Evolutionary conservation across 2,797 vertebrate species (phyloP).

Genomic region (Oryzias dopingdopingensis): DNA sequence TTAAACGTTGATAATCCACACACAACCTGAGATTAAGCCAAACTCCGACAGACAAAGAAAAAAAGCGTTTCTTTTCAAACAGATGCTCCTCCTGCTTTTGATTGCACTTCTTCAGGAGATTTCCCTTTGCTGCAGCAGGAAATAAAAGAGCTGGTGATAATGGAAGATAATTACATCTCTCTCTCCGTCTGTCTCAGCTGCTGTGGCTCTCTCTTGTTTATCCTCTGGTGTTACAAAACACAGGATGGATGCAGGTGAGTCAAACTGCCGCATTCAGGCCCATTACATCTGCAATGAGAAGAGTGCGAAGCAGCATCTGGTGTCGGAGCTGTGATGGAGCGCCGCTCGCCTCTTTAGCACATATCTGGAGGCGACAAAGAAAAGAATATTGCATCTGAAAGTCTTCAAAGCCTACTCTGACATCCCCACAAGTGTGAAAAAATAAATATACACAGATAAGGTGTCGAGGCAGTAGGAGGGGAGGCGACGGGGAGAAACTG

Average conservation of each 20-base stretch:
- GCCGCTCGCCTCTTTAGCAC: conserved; percentile 89
- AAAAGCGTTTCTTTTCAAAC: conserved; percentile 18
- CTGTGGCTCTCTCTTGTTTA: conserved; percentile 44
- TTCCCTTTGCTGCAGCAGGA: conserved; percentile 85
- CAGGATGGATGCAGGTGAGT: conserved; percentile 94
- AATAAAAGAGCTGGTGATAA: conserved; percentile 92
- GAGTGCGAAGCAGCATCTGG: conserved; percentile 97
- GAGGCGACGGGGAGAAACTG: too few relatives aligned
- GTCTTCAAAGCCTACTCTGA: conserved; percentile 72
- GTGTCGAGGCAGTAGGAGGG: too few relatives aligned
- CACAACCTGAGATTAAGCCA: too few relatives aligned
- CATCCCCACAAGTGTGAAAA: too few relatives aligned
- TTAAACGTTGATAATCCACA: too few relatives aligned
- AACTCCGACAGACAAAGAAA: too few relatives aligned
- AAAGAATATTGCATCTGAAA: conserved; percentile 83
- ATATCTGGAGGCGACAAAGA: conserved; percentile 94
- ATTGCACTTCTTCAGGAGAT: conserved; percentile 85
- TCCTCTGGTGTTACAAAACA: conserved; percentile 78
- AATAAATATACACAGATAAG: too few relatives aligned
- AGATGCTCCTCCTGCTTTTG: conserved; percentile 80
- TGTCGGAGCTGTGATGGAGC: conserved; percentile 93
- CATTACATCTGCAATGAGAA: conserved; percentile 99
- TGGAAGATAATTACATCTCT: conserved; percentile 90
- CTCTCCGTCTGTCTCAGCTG: conserved; percentile 20
- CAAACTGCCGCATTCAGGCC: conserved; percentile 98